Evolutionary conservation across 1,140 invertebrate genomes (phyloP).

Genomic region (Cydia strobilella): DNA sequence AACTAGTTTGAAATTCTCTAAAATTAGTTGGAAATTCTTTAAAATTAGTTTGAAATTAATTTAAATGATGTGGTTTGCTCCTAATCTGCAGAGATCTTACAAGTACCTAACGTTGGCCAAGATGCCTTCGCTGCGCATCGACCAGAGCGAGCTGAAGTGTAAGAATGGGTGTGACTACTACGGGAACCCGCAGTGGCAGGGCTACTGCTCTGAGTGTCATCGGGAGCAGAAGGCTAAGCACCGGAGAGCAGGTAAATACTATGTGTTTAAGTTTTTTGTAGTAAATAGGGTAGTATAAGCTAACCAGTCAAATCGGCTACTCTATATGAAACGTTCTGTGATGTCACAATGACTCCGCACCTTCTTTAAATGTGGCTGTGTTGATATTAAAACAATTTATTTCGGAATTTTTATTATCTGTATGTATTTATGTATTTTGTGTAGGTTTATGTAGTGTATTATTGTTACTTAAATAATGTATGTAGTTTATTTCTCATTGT

Average conservation of each 20-base stretch:
- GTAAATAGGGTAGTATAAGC: too few relatives aligned
- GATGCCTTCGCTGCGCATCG: constrained; percentile 87
- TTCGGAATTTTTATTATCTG: too few relatives aligned
- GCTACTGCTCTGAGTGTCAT: constrained; percentile 97
- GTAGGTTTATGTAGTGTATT: too few relatives aligned
- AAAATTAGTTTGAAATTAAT: constrained; percentile 36
- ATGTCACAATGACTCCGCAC: too few relatives aligned
- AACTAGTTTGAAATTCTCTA: constrained; percentile 39
- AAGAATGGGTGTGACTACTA: constrained; percentile 98
- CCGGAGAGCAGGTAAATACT: constrained; percentile 74
- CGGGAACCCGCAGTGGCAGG: constrained; percentile 97
- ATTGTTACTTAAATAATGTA: too few relatives aligned
- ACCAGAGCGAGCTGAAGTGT: constrained; percentile 94
- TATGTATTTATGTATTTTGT: too few relatives aligned
- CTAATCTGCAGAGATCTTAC: constrained; percentile 76
- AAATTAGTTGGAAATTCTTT: constrained; percentile 2
- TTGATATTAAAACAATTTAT: too few relatives aligned
- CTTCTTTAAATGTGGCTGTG: too few relatives aligned
- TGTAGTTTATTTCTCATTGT: too few relatives aligned
- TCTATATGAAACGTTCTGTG: too few relatives aligned
- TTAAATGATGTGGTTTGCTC: constrained; percentile 72
- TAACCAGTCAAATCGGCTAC: too few relatives aligned
- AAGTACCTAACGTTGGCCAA: constrained; percentile 84
- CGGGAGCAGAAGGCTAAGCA: constrained; percentile 85
- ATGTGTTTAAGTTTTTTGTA: too few relatives aligned